Evolutionary conservation across 2,113 vertebrate genomes (phyloP).

Genomic region (Scartelaos histophorus): DNA sequence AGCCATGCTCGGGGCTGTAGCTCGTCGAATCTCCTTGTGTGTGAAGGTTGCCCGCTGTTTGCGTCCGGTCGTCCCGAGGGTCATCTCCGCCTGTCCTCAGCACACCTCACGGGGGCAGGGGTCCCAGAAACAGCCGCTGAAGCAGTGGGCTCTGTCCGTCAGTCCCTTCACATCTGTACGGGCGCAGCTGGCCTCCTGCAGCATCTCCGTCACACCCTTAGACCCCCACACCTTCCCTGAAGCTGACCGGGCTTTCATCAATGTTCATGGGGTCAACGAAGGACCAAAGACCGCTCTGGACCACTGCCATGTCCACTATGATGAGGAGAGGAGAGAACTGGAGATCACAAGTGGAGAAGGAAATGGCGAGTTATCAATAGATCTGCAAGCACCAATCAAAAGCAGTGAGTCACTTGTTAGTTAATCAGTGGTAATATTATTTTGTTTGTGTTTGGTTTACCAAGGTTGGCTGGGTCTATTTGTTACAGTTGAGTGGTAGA

Average conservation of each 20-base stretch:
- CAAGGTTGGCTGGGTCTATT: too few species aligned
- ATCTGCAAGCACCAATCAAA: slow-evolving; percentile 82
- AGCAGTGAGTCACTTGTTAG: slow-evolving; percentile 79
- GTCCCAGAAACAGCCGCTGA: slow-evolving; percentile 42
- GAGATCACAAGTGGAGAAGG: slow-evolving; percentile 68
- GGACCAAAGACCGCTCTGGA: slow-evolving; percentile 49
- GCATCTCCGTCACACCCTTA: slow-evolving; percentile 79
- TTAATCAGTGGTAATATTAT: not conserved
- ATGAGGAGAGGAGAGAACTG: slow-evolving; percentile 77
- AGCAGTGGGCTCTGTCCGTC: slow-evolving; percentile 80
- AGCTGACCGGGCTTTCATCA: slow-evolving; percentile 79
- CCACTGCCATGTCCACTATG: slow-evolving; percentile 77
- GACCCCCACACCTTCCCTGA: slow-evolving; percentile 80
- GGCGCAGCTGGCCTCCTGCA: slow-evolving; percentile 81
- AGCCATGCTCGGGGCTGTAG: slow-evolving; percentile 41
- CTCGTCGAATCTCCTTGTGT: not conserved
- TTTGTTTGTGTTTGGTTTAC: too few species aligned
- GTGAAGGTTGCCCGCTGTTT: slow-evolving; percentile 23
- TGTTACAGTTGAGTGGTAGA: too few species aligned
- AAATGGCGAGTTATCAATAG: slow-evolving; percentile 72
- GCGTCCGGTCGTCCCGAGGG: not conserved
- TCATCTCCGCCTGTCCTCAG: slow-evolving; percentile 3
- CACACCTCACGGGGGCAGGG: not conserved
- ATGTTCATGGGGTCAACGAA: slow-evolving; percentile 58
- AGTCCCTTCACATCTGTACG: slow-evolving; percentile 80